phyloP scores from a whole-genome alignment of 2,113 vertebrate genomes.

The Sebastes fasciatus region DNA sequence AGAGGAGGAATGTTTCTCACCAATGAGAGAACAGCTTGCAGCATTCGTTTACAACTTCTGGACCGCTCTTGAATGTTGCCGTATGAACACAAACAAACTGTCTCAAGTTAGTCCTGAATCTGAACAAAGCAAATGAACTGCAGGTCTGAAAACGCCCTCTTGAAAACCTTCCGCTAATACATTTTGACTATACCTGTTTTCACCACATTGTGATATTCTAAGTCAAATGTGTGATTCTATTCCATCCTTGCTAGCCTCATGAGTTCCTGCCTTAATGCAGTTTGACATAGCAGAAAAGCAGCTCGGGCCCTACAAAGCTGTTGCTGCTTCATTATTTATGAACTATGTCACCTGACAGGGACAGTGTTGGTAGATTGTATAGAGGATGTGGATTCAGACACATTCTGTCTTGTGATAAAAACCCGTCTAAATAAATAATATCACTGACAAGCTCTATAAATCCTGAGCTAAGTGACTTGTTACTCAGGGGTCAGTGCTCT shows the following conservation, averaged over 20 bases:
- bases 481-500: slow-evolving; percentile 39
- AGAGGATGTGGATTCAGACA: slow-evolving; percentile 52
- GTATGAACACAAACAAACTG: not conserved
- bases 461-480: slow-evolving; percentile 51
- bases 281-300: slow-evolving; percentile 61
- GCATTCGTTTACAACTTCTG: not conserved
- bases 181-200: not conserved
- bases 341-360: slow-evolving; percentile 22
- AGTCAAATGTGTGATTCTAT: slow-evolving; percentile 12
- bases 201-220: slow-evolving; percentile 21
- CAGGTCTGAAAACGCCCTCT: not conserved
- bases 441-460: slow-evolving; percentile 57
- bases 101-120: not conserved
- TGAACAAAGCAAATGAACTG: not conserved
- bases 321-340: slow-evolving; percentile 75
- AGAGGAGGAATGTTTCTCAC: not conserved
- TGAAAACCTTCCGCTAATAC: too few relatives aligned
- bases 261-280: slow-evolving; percentile 48
- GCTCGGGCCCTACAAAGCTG: slow-evolving; percentile 68
- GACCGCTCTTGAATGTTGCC: not conserved
- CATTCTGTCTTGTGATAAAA: slow-evolving; percentile 29
- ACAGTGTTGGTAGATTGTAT: slow-evolving; percentile 40
- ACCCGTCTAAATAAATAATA: slow-evolving; percentile 68
- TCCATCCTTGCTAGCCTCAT: not conserved
- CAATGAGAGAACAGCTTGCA: not conserved